Evolutionary conservation across 1,140 invertebrate genomes (phyloP).

Genomic region (Chrysomallon squamiferum): DNA sequence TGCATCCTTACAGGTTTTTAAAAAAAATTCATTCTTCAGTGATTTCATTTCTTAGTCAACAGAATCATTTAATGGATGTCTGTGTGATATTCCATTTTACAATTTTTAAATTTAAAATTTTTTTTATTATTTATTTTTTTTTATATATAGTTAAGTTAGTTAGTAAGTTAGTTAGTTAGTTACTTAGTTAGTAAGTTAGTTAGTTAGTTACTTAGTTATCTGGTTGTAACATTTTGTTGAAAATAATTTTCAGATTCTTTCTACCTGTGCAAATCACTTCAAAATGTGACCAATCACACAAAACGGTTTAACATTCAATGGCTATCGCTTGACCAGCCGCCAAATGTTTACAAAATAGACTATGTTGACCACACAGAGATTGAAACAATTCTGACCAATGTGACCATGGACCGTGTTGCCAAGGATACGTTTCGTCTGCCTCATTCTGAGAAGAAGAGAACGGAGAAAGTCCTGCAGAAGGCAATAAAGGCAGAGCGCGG

Average conservation of each 20-base stretch:
- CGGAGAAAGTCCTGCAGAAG: conserved; percentile 83
- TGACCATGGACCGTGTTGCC: conserved; percentile 77
- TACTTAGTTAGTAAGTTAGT: too few species aligned
- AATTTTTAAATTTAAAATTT: too few species aligned
- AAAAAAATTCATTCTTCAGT: too few species aligned
- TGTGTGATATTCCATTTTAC: too few species aligned
- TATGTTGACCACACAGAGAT: conserved; percentile 81
- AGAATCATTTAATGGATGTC: too few species aligned
- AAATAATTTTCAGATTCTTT: conserved; percentile 84
- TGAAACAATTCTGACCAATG: conserved; percentile 73
- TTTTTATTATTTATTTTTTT: too few species aligned
- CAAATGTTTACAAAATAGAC: conserved; percentile 84
- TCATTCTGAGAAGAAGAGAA: conserved; percentile 75
- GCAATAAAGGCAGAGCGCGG: conserved; percentile 83
- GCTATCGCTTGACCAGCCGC: conserved; percentile 74
- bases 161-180: too few species aligned
- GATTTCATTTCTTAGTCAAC: too few species aligned
- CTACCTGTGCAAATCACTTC: conserved; percentile 88
- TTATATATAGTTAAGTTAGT: too few species aligned
- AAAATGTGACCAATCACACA: conserved; percentile 80
- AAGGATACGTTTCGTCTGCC: conserved; percentile 76
- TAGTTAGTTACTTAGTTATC: too few species aligned
- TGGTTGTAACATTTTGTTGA: too few species aligned
- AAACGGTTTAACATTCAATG: conserved; percentile 86
- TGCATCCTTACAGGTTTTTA: too few species aligned